phyloP scores from a whole-genome alignment of 2,797 vertebrate genomes.

The Acanthurus lineatus region DNA sequence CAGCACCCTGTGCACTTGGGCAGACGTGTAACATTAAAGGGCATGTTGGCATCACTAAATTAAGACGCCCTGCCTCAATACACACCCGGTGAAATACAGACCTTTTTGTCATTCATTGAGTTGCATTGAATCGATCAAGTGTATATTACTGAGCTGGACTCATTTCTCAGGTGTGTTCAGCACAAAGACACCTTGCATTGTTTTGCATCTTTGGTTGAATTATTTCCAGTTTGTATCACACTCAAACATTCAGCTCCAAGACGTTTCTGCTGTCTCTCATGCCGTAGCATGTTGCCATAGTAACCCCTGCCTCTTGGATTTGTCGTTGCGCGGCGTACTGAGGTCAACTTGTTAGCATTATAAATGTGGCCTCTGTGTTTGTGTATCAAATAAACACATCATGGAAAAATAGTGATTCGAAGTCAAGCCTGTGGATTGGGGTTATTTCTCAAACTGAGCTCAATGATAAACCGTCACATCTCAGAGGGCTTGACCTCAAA shows the following conservation, averaged over 20 bases:
- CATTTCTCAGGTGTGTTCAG: constrained; percentile 40
- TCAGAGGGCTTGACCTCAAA: constrained; percentile 18
- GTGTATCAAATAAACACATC: constrained; percentile 15
- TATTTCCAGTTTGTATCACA: constrained; percentile 27
- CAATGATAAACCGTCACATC: neutral
- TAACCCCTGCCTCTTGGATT: constrained; percentile 25
- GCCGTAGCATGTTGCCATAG: constrained; percentile 48
- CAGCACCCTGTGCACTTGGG: constrained; percentile 31
- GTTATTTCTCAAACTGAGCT: constrained; percentile 9
- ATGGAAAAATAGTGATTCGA: neutral
- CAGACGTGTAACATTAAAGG: constrained; percentile 53
- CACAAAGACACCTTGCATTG: constrained; percentile 27
- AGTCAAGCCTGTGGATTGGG: neutral
- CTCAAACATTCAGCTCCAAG: constrained; percentile 14
- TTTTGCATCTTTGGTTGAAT: constrained; percentile 28
- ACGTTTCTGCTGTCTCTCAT: constrained; percentile 29
- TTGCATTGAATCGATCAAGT: constrained; percentile 29
- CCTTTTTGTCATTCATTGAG: constrained; percentile 19
- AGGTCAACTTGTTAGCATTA: constrained; percentile 53
- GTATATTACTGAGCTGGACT: constrained; percentile 31
- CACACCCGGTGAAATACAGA: constrained; percentile 33
- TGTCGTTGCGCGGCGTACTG: constrained; percentile 12
- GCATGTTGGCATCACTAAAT: constrained; percentile 56
- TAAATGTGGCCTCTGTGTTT: constrained; percentile 34
- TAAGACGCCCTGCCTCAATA: constrained; percentile 34